Evolutionary conservation across 2,888 invertebrate species (phyloP).

Genomic region (Xestia ashworthii): DNA sequence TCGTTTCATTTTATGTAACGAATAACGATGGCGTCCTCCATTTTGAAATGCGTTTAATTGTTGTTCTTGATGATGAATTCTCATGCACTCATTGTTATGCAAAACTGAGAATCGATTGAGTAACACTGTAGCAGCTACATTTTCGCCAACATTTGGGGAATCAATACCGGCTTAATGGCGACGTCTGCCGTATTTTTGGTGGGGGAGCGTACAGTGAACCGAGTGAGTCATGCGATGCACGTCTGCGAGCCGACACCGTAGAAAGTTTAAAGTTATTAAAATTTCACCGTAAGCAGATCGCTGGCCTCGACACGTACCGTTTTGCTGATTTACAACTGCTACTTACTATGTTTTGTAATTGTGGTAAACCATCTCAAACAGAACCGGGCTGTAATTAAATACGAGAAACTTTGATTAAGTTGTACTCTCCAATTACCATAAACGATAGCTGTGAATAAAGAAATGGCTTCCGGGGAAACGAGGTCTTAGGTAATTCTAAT

Average conservation of each 20-base stretch:
- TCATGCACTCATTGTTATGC: slow-evolving; percentile 64
- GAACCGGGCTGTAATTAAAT: slow-evolving; percentile 26
- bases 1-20: slow-evolving; percentile 48
- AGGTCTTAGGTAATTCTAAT: slow-evolving; percentile 35
- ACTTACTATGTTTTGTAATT: slow-evolving; percentile 57
- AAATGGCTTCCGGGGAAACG: slow-evolving; percentile 45
- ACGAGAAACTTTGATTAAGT: slow-evolving; percentile 30
- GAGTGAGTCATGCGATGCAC: slow-evolving; percentile 74
- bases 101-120: slow-evolving; percentile 67
- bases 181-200: slow-evolving; percentile 67
- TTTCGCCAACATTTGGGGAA: slow-evolving; percentile 69
- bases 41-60: slow-evolving; percentile 59
- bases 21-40: slow-evolving; percentile 43
- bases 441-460: slow-evolving; percentile 24
- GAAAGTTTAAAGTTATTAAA: slow-evolving; percentile 88
- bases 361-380: slow-evolving; percentile 31
- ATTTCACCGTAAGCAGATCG: slow-evolving; percentile 87
- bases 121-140: slow-evolving; percentile 56
- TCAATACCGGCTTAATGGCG: slow-evolving; percentile 69
- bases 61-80: slow-evolving; percentile 57
- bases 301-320: slow-evolving; percentile 76
- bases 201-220: slow-evolving; percentile 82
- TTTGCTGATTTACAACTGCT: slow-evolving; percentile 76
- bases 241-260: slow-evolving; percentile 75
- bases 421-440: slow-evolving; percentile 30